Base-by-base conservation (phyloP, 2,888 invertebrate genomes). In the Hirtodrosophila duncani region DNA sequence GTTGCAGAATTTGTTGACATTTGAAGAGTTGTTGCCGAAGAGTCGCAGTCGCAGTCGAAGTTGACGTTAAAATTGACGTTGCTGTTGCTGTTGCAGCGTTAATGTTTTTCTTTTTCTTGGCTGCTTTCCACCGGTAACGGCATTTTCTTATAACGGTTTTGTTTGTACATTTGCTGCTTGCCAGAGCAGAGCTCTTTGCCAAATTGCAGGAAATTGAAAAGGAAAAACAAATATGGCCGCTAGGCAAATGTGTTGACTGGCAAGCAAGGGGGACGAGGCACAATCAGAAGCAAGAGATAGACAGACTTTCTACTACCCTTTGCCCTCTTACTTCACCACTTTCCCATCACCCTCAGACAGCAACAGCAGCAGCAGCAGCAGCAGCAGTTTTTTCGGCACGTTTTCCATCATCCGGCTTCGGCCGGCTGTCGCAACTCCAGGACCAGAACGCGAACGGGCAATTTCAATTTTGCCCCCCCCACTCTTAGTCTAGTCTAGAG, bases 181-280 rank as follows among this genome's bases (percentile, higher is more conserved):
- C 26, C 6, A 4, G 9, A 10, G 10, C 26, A 3, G 11, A 26
- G 6, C 30, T 33, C 16, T 29, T 44, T 48, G 36, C 23, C 55
- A 75, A 77, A 72, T 66, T 56, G 63, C 77, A 81, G 81, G 74
- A 83, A 83, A 83, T 83, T 84, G 70, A 68, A 70, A 75, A 66
- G 53, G 59, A 63, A 82, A 72, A 67, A 49, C 72, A 75, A 81
- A 75, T 61, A 81, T 81, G 78, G 70, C 81, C 53, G 51, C 58
- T 55, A 53, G 66, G 60, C 58, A 56, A 46, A 49, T 53, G 33
- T 11, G 17, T 20, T 20, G 3, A 24, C 4, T 20, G 3, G 20
- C 3, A 20, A 20, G 4, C 4, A 20, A 4, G 3, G 3, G 20
- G 3, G 20, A 20, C 20, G 3, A 20, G 6, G 6, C n/a, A 20